Evolutionary conservation across 2,888 invertebrate genomes (phyloP).

Genomic region (Melieria omissa): DNA sequence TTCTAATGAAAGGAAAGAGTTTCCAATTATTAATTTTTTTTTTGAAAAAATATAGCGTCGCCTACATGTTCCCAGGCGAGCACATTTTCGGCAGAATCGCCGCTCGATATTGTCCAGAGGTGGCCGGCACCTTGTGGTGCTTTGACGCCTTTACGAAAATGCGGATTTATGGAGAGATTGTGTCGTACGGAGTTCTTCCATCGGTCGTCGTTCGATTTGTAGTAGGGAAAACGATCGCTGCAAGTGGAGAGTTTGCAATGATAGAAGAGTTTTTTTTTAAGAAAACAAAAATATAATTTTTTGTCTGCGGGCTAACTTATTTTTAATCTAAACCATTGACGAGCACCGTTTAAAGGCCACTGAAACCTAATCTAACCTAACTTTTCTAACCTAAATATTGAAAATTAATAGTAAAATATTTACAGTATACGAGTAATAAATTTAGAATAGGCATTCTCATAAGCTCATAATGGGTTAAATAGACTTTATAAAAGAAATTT

Average conservation of each 20-base stretch:
- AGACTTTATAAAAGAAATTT: no score
- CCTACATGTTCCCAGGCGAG: slow-evolving; percentile 72
- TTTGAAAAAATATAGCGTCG: slow-evolving; percentile 13
- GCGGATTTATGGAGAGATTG: slow-evolving; percentile 91
- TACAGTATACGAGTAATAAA: no score
- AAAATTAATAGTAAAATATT: no score
- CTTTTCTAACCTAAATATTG: no score
- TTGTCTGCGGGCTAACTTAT: no score
- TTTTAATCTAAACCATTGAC: no score
- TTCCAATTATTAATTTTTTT: not conserved
- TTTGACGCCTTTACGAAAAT: slow-evolving; percentile 87
- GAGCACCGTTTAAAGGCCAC: no score
- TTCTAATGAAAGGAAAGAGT: slow-evolving; percentile 58
- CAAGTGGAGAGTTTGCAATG: slow-evolving; percentile 10
- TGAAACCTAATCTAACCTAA: no score
- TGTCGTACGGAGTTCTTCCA: slow-evolving; percentile 95
- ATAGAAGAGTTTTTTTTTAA: no score
- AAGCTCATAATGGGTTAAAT: no score
- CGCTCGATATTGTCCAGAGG: slow-evolving; percentile 86
- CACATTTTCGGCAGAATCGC: slow-evolving; percentile 70
- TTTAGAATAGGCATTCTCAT: no score
- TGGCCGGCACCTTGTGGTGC: slow-evolving; percentile 90
- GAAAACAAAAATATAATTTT: no score
- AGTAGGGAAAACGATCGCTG: slow-evolving; percentile 88
- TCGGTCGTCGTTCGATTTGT: slow-evolving; percentile 89